phyloP scores from a whole-genome alignment of 2,113 vertebrate genomes.

The Emydura subglobosa region DNA sequence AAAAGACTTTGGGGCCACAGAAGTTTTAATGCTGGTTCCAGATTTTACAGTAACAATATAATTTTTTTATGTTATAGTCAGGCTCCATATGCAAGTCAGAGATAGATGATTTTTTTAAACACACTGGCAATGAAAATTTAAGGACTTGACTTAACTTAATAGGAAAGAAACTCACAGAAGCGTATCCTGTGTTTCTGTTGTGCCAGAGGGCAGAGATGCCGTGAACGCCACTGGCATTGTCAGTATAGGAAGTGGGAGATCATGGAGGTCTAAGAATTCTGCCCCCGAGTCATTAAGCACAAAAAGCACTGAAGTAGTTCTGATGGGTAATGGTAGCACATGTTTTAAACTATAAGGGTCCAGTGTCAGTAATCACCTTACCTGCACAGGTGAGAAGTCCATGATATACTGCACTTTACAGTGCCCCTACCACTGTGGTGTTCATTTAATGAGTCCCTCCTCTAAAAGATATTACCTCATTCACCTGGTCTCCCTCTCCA shows the following conservation, averaged over 20 bases:
- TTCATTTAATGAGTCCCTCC: background rate
- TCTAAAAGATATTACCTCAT: background rate
- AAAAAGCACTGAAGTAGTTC: constrained; percentile 5
- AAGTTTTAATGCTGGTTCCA: background rate
- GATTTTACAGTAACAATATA: constrained; percentile 12
- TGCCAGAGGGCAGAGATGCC: background rate
- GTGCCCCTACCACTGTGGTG: background rate
- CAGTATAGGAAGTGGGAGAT: background rate
- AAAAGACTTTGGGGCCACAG: background rate
- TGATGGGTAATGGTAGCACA: constrained; percentile 9
- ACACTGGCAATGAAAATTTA: constrained; percentile 65
- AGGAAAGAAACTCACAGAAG: constrained; percentile 9
- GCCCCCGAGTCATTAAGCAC: background rate
- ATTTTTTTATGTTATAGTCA: constrained; percentile 35
- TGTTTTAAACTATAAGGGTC: constrained; percentile 18
- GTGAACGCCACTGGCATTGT: background rate
- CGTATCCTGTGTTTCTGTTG: constrained; percentile 45
- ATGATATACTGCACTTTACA: background rate
- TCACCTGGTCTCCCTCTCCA: background rate
- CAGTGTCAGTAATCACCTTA: background rate
- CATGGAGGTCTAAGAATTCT: constrained; percentile 22
- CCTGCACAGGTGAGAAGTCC: background rate
- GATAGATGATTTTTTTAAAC: constrained; percentile 24
- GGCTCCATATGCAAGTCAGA: constrained; percentile 52
- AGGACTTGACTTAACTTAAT: constrained; percentile 16